phyloP scores from a whole-genome alignment of 2,113 vertebrate species.

The Burhinus oedicnemus region DNA sequence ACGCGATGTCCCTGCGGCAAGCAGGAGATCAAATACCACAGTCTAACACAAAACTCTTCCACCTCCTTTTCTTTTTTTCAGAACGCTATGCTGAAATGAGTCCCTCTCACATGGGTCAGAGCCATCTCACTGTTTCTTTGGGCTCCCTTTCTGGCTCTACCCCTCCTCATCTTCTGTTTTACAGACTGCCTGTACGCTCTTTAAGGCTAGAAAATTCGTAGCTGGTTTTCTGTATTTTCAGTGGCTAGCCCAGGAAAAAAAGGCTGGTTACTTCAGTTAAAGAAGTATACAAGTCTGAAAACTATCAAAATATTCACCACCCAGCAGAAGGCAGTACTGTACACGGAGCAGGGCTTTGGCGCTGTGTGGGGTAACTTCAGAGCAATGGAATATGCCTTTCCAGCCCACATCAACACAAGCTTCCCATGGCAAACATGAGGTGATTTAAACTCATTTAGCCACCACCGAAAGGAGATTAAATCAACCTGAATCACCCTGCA shows the following conservation, averaged over 20 bases:
- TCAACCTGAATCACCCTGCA: not conserved
- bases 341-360: fast-evolving
- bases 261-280: not conserved
- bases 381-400: not conserved
- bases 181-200: not conserved
- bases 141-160: not conserved
- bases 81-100: not conserved
- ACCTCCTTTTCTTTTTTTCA: not conserved
- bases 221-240: not conserved
- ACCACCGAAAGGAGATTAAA: not conserved
- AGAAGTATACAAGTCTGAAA: not conserved
- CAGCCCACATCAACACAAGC: not conserved
- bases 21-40: not conserved
- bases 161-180: not conserved
- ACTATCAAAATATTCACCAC: not conserved
- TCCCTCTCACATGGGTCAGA: not conserved
- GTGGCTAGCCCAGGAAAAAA: not conserved
- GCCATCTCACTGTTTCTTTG: not conserved
- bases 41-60: not conserved
- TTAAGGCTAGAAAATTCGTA: not conserved
- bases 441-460: not conserved
- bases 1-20: not conserved
- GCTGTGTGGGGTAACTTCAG: not conserved
- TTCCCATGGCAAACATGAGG: not conserved
- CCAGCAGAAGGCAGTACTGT: not conserved